Base-by-base conservation (phyloP, 2,888 invertebrate genomes). In the Lycocerus yunnanus region DNA sequence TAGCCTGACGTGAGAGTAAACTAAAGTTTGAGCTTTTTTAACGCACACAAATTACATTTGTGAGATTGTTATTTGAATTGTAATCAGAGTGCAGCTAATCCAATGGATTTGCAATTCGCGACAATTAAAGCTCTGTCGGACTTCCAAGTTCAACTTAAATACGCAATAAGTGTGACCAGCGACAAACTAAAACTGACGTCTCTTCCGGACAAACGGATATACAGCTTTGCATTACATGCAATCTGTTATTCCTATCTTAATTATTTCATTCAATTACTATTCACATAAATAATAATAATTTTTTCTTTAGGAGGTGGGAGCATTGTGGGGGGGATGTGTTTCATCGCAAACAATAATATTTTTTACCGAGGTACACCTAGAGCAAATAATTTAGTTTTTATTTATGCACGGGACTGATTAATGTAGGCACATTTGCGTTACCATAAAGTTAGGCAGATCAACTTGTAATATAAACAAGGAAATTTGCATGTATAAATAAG, bases 101-200 rank as follows among this genome's bases (percentile, higher is more conserved):
- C 81, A 15, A 66, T 61, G 80, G 81, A 81, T 81, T 82, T 81
- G 79, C 79, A 72, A 73, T 74, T 74, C 81, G 79, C 79, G 79
- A 78, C 81, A 83, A 83, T 83, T 83, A 83, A 83, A 82, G 81
- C 82, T 80, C 81, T 75, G 81, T 79, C 78, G 82, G 82, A 80
- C 78, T 78, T 63, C 79, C 80, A 78, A 77, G 80, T 79, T 74
- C 74, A 72, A 74, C 70, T 82, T 81, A 83, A 83, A 83, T 83
- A 83, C 83, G 83, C 84, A 84, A 84, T 84, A 84, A 84, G 84
- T 84, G 82, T 81, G 81, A 78, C 81, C 81, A 81, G 78, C 83
- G 83, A 83, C 84, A 83, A 84, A 81, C 80, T 78, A 79, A 74
- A 78, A 82, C 77, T 81, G 82, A 82, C 81, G 80, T 79, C 75